Evolutionary conservation across 2,113 vertebrate genomes (phyloP).

Genomic region (Mohoua ochrocephala): DNA sequence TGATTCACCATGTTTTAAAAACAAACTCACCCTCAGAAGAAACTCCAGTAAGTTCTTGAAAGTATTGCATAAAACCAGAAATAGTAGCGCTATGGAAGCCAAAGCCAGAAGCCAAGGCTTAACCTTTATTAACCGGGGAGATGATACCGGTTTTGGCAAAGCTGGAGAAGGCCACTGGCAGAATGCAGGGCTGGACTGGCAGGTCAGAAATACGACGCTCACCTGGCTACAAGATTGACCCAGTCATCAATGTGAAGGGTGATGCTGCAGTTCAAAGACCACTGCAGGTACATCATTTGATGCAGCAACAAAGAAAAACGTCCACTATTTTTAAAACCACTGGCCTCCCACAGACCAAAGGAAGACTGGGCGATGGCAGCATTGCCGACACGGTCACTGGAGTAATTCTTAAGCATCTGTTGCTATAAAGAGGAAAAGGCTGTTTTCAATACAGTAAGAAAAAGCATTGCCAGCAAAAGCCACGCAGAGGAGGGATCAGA

Average conservation of each 20-base stretch:
- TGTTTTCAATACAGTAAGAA: neutral
- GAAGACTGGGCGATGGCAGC: fast-evolving
- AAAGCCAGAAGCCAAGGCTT: neutral
- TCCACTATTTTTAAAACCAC: neutral
- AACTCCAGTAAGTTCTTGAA: neutral
- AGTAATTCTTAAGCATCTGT: neutral
- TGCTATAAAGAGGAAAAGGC: neutral
- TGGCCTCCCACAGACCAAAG: neutral
- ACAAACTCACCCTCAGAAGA: neutral
- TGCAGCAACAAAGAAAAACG: neutral
- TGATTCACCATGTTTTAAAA: neutral
- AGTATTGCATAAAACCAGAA: neutral
- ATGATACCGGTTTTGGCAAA: neutral
- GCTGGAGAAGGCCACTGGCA: neutral
- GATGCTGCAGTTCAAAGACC: neutral
- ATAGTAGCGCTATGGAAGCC: fast-evolving
- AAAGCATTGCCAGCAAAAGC: neutral
- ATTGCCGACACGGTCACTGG: fast-evolving
- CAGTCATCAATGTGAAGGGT: neutral
- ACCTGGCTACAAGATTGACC: neutral
- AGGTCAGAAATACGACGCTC: fast-evolving
- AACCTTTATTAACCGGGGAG: neutral
- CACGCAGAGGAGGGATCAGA: neutral
- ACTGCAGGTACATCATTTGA: neutral
- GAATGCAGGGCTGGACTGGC: neutral